These are phyloP conservation scores for Hydrochoerus hydrochaeris DNA, from an alignment of 2,113 vertebrate genomes.

Conservation along the genomic window DNA sequence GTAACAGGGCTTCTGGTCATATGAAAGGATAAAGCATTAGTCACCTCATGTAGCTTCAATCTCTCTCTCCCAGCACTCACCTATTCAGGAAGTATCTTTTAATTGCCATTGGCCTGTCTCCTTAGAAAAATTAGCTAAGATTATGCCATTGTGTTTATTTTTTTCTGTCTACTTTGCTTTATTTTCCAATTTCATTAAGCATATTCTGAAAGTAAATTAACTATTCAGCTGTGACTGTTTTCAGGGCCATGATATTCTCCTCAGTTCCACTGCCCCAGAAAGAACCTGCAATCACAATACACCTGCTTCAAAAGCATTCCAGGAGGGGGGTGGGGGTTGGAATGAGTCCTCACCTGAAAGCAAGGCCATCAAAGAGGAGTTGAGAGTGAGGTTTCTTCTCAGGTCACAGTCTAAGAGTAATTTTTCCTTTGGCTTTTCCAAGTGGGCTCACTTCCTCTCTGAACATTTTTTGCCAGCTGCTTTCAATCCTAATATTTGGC, in stretches of 20 bases:
- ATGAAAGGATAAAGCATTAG: accelerated
- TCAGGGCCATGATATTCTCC: background rate
- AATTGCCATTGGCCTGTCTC: background rate
- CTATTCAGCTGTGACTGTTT: background rate
- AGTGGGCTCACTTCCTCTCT: background rate
- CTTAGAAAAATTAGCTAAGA: background rate
- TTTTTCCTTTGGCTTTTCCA: slow-evolving; percentile 12
- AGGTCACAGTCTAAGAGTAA: background rate
- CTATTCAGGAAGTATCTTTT: background rate
- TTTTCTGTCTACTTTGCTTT: background rate
- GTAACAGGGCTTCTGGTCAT: background rate
- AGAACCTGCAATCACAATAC: background rate
- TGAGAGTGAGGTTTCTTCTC: background rate
- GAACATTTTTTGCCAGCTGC: slow-evolving; percentile 64
- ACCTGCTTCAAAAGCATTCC: background rate
- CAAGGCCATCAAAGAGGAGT: background rate
- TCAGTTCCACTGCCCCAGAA: background rate
- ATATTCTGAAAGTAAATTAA: background rate
- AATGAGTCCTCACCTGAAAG: background rate
- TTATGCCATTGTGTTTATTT: background rate
- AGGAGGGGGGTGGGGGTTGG: background rate
- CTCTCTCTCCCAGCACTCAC: background rate
- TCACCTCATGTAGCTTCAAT: background rate
- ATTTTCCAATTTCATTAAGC: background rate
- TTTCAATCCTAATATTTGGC: slow-evolving; percentile 76